These are phyloP conservation scores for Formica aserva DNA, from an alignment of 2,888 invertebrate genomes.

Conservation along the genomic window DNA sequence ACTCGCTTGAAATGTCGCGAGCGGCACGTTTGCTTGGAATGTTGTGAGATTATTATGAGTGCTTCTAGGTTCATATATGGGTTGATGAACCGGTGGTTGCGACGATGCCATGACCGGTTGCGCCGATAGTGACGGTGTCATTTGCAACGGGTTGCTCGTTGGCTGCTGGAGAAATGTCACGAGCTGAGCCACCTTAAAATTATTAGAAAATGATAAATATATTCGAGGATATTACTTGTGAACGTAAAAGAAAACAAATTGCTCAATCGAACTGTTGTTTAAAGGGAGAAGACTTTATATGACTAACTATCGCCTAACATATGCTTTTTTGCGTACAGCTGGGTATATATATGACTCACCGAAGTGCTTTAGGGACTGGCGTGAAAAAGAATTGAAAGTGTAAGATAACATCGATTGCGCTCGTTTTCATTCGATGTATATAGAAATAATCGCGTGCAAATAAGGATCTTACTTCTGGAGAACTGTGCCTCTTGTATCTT, in stretches of 20 bases:
- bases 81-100: slow-evolving; percentile 67
- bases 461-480: slow-evolving; percentile 80
- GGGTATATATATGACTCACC: slow-evolving; percentile 78
- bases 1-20: slow-evolving; percentile 83
- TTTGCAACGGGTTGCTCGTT: slow-evolving; percentile 82
- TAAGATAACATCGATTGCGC: slow-evolving; percentile 46
- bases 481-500: slow-evolving; percentile 85
- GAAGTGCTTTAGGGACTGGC: slow-evolving; percentile 82
- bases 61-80: slow-evolving; percentile 77
- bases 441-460: not conserved
- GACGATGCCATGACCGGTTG: slow-evolving; percentile 81
- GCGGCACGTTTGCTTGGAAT: slow-evolving; percentile 82
- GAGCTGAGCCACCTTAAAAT: slow-evolving; percentile 89
- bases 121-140: slow-evolving; percentile 81
- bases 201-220: not conserved
- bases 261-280: not conserved
- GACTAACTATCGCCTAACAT: slow-evolving; percentile 21
- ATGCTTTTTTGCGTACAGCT: slow-evolving; percentile 23
- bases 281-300: not conserved
- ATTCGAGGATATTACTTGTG: not conserved
- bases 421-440: slow-evolving; percentile 15
- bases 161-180: slow-evolving; percentile 92
- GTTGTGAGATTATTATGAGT: slow-evolving; percentile 83
- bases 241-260: not conserved
- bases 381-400: slow-evolving; percentile 75